phyloP scores from a whole-genome alignment of 2,113 vertebrate species.

The Corythaeola cristata region DNA sequence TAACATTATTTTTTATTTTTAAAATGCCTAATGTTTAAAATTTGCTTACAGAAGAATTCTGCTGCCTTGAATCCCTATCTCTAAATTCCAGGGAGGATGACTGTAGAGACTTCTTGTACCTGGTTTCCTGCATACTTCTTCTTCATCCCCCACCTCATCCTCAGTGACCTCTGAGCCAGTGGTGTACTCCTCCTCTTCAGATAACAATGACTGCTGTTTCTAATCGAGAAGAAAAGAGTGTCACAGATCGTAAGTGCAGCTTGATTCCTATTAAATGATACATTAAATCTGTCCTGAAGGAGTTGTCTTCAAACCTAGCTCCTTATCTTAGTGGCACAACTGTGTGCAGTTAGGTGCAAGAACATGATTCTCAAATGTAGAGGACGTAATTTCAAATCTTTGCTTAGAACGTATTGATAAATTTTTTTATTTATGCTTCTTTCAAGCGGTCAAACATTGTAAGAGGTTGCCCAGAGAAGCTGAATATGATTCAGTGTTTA shows the following conservation, averaged over 20 bases:
- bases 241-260: neutral
- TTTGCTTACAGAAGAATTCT: neutral
- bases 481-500: neutral
- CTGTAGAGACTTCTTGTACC: constrained; percentile 66
- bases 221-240: constrained; percentile 33
- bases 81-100: neutral
- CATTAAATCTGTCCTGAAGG: neutral
- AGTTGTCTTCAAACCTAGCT: neutral
- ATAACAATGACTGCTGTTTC: constrained; percentile 90
- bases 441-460: neutral
- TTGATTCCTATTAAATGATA: neutral
- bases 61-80: neutral
- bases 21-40: neutral
- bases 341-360: neutral
- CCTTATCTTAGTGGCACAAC: neutral
- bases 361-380: accelerated
- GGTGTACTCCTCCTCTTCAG: constrained; percentile 97
- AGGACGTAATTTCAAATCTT: neutral
- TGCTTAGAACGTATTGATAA: neutral
- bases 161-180: constrained; percentile 98
- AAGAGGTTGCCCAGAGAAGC: neutral
- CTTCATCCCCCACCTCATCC: constrained; percentile 97
- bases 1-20: neutral
- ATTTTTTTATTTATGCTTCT: neutral
- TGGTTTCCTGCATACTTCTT: constrained; percentile 91